Base-by-base conservation (phyloP, 2,888 invertebrate species). In the Piscicola geometra region DNA sequence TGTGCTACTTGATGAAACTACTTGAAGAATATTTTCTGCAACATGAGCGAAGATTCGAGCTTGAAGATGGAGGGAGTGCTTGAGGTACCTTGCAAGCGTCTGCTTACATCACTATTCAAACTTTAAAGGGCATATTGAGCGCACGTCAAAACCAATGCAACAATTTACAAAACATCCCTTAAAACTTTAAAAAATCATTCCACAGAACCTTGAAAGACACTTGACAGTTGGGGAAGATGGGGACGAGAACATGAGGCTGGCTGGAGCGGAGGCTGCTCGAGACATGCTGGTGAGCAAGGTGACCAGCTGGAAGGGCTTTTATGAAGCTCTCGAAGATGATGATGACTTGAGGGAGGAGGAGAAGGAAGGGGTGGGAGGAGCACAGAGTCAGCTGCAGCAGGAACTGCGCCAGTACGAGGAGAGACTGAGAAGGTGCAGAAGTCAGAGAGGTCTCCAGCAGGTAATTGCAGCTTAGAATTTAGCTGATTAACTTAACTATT, bases 41-140 rank as follows among this genome's bases (percentile, higher is more conserved):
- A 5, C 41, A 56, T 56, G 60, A 56, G 60, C n/a, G 60, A 56
- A 15, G 60, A 56, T 21, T 56, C 60, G 25, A 56, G 60, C n/a
- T 25, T 56, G 3, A 56, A 56, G 25, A 56, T 56, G 25, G 60
- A 56, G 3, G n/a, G n/a, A 56, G 60, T 25, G 21, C 3, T 56
- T 3, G 60, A 56, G 60, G 60, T 56, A 3, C 5, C n/a, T 18
- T 56, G 5, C n/a, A 18, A 56, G 60, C n/a, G 3, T 56, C n/a
- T 56, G 60, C 60, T 18, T 56, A 25, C 21, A 56, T 15, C 12
- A 47, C 50, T 15, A 41, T 41, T 41, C 41, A 41, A 41, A 9
- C 41, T 41, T 41, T 5, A 5, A 41, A 9, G 15, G 41, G 41
- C 41, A 9, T 9, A 15, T 41, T 9, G 41, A 5, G 5, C n/a